A percentile compares a stretch with the other conserved stretches of the same genome.
Evolutionary conservation across 1,140 invertebrate species (phyloP).

Genomic region (Pectinophora gossypiella): DNA sequence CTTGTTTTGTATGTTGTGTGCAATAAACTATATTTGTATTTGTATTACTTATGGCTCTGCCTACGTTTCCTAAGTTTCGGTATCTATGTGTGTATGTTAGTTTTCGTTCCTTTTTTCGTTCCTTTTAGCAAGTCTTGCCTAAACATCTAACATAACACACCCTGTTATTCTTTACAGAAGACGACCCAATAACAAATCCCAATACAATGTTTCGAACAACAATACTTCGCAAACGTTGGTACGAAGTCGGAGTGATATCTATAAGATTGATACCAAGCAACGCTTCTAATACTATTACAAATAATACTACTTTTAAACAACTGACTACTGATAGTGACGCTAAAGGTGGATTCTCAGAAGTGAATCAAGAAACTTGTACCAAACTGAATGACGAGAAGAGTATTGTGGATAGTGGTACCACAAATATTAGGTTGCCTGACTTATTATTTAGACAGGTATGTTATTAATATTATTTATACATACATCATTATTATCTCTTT

Average conservation of each 20-base stretch:
- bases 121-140: no score
- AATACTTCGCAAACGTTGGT: slow-evolving; percentile 54
- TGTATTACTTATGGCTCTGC: no score
- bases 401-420: slow-evolving; percentile 62
- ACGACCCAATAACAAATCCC: slow-evolving; percentile 15
- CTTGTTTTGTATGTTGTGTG: no score
- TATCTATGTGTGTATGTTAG: no score
- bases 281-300: background rate
- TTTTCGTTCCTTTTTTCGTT: no score
- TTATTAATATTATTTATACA: no score
- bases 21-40: no score
- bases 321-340: background rate
- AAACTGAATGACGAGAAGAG: slow-evolving; percentile 54
- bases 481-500: no score
- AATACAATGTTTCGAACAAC: slow-evolving; percentile 37
- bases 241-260: slow-evolving; percentile 54
- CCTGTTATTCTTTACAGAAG: no score
- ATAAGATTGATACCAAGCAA: slow-evolving; percentile 21
- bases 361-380: slow-evolving; percentile 37
- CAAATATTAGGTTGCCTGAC: slow-evolving; percentile 57
- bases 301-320: background rate
- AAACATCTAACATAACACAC: no score
- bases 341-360: slow-evolving; percentile 10
- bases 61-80: no score
- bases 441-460: slow-evolving; percentile 45